Base-by-base conservation (phyloP, 2,113 vertebrate species). In the Xyliphius kryptos region DNA sequence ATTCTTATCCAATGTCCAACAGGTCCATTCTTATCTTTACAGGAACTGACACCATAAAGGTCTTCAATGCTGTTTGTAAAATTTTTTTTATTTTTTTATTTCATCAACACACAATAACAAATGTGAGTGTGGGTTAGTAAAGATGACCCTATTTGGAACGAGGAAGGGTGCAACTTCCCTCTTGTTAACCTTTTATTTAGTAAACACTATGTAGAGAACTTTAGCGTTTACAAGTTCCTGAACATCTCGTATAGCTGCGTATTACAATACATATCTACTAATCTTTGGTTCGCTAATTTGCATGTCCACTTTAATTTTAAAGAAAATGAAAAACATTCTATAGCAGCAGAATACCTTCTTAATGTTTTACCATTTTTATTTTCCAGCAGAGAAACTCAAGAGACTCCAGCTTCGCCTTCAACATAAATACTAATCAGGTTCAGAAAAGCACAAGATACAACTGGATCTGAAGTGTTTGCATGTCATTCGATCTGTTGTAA, bases 161-260 rank as follows among this genome's bases (percentile, higher is more conserved):
- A n/a, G n/a, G n/a, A n/a, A n/a, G n/a, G n/a, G n/a, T n/a, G n/a
- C n/a, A n/a, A n/a, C n/a, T n/a, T n/a, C n/a, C n/a, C n/a, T n/a
- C n/a, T n/a, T n/a, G n/a, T n/a, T n/a, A n/a, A n/a, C n/a, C n/a
- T n/a, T n/a, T n/a, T n/a, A n/a, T n/a, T n/a, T n/a, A n/a, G n/a
- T n/a, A n/a, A n/a, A n/a, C n/a, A n/a, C n/a, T n/a, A n/a, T n/a
- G n/a, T n/a, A n/a, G n/a, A n/a, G n/a, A n/a, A n/a, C 54, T 2
- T 14, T 2, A 15, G 40, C 12, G 56, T 53, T 14, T 37, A 47
- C 52, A 65, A 65, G 32, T 56, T 38, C 26, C 63, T 65, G 32
- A 36, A 47, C 16, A 56, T 48, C 22, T 12, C 43, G 2, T 65
- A 56, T 26, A 36, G 22, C 51, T 64, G 62, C 15, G 52, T 20